These are phyloP conservation scores for Xenops minutus DNA, from an alignment of 2,797 vertebrate species.

Conservation along the genomic window DNA sequence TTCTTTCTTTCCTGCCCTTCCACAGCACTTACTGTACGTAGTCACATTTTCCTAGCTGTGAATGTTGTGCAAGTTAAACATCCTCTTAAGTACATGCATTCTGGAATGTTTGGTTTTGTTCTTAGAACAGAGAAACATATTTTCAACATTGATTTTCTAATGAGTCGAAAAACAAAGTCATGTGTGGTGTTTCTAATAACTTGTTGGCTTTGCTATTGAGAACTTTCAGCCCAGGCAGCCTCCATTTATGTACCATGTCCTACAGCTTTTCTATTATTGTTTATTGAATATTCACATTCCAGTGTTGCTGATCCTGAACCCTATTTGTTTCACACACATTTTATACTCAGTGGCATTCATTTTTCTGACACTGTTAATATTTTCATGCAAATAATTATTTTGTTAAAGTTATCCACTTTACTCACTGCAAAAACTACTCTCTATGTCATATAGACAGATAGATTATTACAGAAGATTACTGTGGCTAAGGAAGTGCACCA, in stretches of 20 bases:
- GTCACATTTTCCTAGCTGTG: background rate
- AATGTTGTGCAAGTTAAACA: constrained; percentile 1
- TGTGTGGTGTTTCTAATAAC: constrained; percentile 52
- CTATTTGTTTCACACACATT: constrained; percentile 21
- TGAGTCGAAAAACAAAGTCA: constrained; percentile 47
- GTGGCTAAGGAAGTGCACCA: background rate
- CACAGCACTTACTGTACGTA: background rate
- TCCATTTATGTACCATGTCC: constrained; percentile 28
- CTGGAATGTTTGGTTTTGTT: constrained; percentile 26
- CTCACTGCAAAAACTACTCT: background rate
- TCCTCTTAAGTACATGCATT: constrained; percentile 25
- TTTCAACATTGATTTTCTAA: constrained; percentile 52
- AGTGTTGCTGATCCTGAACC: constrained; percentile 9
- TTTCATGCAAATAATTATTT: background rate
- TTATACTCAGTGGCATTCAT: background rate
- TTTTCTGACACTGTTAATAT: background rate
- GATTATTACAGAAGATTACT: background rate
- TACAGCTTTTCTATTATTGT: constrained; percentile 23
- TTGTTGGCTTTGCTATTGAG: constrained; percentile 11
- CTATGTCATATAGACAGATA: background rate
- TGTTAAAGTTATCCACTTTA: background rate
- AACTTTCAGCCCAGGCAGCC: constrained; percentile 22
- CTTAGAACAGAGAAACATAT: constrained; percentile 49
- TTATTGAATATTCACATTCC: constrained; percentile 55
- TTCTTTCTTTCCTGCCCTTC: background rate